phyloP scores from a whole-genome alignment of 2,888 invertebrate genomes.

The Aromia moschata region DNA sequence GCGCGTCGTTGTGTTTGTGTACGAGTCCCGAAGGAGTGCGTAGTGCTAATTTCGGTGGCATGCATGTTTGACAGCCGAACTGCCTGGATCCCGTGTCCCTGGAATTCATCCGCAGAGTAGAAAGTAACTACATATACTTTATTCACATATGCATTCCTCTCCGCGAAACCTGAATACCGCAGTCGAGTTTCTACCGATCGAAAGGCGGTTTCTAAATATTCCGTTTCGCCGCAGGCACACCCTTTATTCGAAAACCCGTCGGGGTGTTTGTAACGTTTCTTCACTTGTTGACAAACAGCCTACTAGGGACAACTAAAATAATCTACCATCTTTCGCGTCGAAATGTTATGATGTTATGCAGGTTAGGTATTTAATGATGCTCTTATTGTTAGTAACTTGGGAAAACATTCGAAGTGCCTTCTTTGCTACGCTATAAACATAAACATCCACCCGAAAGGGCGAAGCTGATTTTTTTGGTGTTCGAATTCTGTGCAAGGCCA shows the following conservation, averaged over 20 bases:
- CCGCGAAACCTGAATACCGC: constrained; percentile 26
- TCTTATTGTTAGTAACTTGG: not conserved
- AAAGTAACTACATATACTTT: constrained; percentile 45
- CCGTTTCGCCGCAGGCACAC: constrained; percentile 14
- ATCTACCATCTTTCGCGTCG: not conserved
- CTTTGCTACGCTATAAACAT: not conserved
- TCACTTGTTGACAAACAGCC: constrained; percentile 6
- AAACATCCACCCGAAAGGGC: not conserved
- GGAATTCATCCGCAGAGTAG: constrained; percentile 41
- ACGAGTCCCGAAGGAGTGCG: constrained; percentile 18
- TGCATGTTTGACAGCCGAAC: constrained; percentile 42
- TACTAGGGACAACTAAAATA: not conserved
- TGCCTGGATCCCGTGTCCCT: constrained; percentile 38
- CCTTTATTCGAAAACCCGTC: constrained; percentile 4
- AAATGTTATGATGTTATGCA: not conserved
- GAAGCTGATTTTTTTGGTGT: not conserved
- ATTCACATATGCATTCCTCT: constrained; percentile 26
- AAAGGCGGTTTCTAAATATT: constrained; percentile 26
- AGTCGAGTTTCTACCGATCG: constrained; percentile 27
- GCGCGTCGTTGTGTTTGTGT: constrained; percentile 28
- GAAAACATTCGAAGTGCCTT: not conserved
- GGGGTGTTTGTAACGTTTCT: not conserved
- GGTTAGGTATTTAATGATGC: not conserved
- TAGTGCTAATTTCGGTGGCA: constrained; percentile 26
- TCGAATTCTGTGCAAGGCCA: not conserved